A percentile compares a stretch with the other conserved stretches of the same genome.
phyloP scores from a whole-genome alignment of 2,113 vertebrate species.

The Nymphicus hollandicus region DNA sequence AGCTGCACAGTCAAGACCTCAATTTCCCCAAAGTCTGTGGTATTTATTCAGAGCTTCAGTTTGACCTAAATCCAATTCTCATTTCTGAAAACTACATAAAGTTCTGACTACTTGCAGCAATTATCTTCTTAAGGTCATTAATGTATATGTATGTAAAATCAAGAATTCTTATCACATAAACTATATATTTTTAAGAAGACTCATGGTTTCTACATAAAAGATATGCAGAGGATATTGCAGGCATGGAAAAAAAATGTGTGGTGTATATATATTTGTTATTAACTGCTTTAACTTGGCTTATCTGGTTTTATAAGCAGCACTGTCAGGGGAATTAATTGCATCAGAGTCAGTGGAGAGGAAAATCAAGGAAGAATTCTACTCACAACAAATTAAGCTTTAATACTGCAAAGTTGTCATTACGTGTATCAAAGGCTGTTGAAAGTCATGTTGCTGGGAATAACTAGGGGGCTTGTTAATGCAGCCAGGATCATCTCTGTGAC shows the following conservation, averaged over 20 bases:
- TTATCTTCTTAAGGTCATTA: background rate
- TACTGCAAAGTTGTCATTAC: constrained; percentile 15
- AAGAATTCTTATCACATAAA: background rate
- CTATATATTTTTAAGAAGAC: background rate
- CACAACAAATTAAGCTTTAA: constrained; percentile 24
- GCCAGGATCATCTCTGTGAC: constrained; percentile 10
- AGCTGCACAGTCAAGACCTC: background rate
- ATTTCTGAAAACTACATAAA: background rate
- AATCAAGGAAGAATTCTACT: constrained; percentile 22
- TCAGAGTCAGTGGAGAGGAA: background rate
- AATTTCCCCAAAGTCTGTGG: background rate
- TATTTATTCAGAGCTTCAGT: constrained; percentile 32
- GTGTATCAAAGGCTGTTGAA: constrained; percentile 15
- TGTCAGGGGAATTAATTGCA: background rate
- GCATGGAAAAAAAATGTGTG: background rate
- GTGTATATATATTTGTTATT: background rate
- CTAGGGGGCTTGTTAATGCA: constrained; percentile 16
- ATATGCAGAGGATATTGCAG: background rate
- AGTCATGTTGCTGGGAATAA: constrained; percentile 17
- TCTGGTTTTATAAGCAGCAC: background rate
- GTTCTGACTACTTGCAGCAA: background rate
- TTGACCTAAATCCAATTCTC: constrained; percentile 21
- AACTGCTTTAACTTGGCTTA: background rate
- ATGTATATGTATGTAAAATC: background rate
- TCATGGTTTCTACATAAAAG: background rate